These are phyloP conservation scores for Drosophila eohydei DNA, from an alignment of 2,888 invertebrate genomes.

Conservation along the genomic window DNA sequence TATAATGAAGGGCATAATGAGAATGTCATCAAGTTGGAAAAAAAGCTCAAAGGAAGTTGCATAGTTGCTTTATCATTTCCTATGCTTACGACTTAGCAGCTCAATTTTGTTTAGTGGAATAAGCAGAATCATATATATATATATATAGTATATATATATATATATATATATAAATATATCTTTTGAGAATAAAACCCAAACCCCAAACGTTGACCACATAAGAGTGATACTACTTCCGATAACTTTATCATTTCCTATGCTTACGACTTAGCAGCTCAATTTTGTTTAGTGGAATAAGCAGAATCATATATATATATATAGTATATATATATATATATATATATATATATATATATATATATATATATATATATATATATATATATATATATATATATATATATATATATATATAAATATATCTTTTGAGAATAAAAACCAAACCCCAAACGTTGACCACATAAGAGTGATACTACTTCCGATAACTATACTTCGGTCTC, in stretches of 20 bases:
- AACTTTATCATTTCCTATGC: slow-evolving; percentile 30
- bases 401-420: background rate
- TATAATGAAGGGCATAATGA: slow-evolving; percentile 44
- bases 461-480: background rate
- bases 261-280: slow-evolving; percentile 1
- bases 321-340: too few species aligned
- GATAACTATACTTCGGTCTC: background rate
- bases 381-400: too few species aligned
- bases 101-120: background rate
- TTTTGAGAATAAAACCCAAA: background rate
- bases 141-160: too few species aligned
- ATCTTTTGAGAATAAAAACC: background rate
- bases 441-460: too few species aligned
- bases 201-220: too few species aligned
- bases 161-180: background rate
- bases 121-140: background rate
- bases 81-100: background rate
- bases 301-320: background rate
- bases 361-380: too few species aligned
- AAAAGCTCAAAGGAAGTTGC: slow-evolving; percentile 10
- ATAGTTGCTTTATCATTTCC: slow-evolving; percentile 44
- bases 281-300: too few species aligned
- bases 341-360: too few species aligned
- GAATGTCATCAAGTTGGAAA: slow-evolving; percentile 43
- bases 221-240: background rate